A percentile compares a stretch with the other conserved stretches of the same genome.
Evolutionary conservation across 2,888 invertebrate species (phyloP).

Genomic region (Hirtodrosophila alboralis): DNA sequence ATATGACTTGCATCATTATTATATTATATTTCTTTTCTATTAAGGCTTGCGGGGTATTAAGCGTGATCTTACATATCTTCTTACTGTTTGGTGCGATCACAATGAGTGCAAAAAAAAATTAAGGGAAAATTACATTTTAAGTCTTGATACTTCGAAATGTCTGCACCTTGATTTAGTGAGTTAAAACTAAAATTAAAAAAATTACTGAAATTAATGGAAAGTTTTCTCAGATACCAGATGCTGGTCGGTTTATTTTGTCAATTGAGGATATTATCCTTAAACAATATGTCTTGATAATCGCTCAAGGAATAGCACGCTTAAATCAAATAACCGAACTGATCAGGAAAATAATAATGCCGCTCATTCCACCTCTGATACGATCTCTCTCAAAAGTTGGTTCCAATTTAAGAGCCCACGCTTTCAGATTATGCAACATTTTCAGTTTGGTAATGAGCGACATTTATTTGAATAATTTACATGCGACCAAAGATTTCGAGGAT

Average conservation of each 20-base stretch:
- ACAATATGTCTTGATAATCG: not conserved
- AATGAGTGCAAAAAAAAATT: not conserved
- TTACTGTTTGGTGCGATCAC: slow-evolving; percentile 75
- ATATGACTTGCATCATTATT: not conserved
- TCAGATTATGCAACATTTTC: not conserved
- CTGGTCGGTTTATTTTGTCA: not conserved
- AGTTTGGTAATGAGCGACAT: slow-evolving; percentile 7
- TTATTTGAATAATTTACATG: slow-evolving; percentile 3
- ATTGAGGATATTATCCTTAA: slow-evolving; percentile 3
- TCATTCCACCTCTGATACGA: not conserved
- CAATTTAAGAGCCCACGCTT: not conserved
- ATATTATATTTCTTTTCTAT: not conserved
- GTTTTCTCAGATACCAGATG: slow-evolving; percentile 20
- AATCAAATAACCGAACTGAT: not conserved
- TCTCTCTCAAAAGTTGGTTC: not conserved
- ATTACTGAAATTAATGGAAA: not conserved
- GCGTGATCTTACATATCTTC: slow-evolving; percentile 85
- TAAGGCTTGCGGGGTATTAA: slow-evolving; percentile 88
- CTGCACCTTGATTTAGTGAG: slow-evolving; percentile 21
- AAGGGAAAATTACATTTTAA: not conserved
- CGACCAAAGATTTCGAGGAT: slow-evolving; percentile 15
- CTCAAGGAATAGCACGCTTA: not conserved
- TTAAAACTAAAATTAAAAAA: not conserved
- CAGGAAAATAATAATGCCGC: not conserved
- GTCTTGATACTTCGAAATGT: slow-evolving; percentile 82